Base-by-base conservation (phyloP, 2,888 invertebrate genomes). In the Lomographa bimaculata region DNA sequence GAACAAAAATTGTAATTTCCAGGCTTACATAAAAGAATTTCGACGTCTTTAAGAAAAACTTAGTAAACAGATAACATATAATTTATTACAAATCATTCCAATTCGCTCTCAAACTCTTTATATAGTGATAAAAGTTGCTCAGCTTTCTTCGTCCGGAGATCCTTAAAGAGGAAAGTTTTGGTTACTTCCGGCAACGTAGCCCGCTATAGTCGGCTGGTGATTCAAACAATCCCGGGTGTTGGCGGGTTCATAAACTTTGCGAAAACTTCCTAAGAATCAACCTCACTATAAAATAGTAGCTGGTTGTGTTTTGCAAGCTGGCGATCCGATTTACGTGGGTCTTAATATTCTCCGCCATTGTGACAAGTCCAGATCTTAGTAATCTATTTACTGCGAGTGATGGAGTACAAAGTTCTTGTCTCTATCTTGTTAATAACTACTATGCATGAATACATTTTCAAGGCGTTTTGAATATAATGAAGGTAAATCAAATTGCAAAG, bases 171-270 rank as follows among this genome's bases (percentile, higher is more conserved):
- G 53, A 67, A 78, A 79, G 72, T 78, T 80, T 71, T 55, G 56
- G 54, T 59, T 60, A 62, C 67, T 72, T 71, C 68, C 70, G 65
- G 52, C 60, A 47, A 46, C 57, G 55, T 33, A 46, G 57, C 63
- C 54, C 44, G 49, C 57, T 46, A 46, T 39, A 57, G 50, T 57
- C 51, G 51, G 49, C 50, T 50, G 58, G 59, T 64, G 64, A 62
- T 68, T 64, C 73, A 71, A 79, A 75, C 78, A 79, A 74, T 75
- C 63, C 70, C 61, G 63, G 64, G 65, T 66, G 70, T 69, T 48
- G 59, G 54, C 44, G 57, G 68, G 57, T 71, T 72, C 71, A 73
- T 71, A 77, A 69, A 80, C 72, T 78, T 73, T 32, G 43, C 7
- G 45, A 51, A 64, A 76, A 78, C 66, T 77, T 75, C 64, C 62